Evolutionary conservation across 2,797 vertebrate species (phyloP), one percentile per base, ranked within the genome.

Genomic region (Lagorchestes hirsutus): DNA sequence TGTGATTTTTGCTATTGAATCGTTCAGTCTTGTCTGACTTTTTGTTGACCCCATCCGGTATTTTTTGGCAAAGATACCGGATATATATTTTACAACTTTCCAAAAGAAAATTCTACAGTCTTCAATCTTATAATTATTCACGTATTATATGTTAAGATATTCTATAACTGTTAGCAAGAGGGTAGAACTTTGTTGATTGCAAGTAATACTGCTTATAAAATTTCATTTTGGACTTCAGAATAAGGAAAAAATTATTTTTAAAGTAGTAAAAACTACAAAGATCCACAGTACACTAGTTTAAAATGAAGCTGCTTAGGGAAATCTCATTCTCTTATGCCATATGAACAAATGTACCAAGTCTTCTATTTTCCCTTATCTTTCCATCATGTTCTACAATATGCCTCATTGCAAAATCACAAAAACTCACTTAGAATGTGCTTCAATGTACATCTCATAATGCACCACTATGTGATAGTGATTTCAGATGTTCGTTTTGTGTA

Each of bases 341-440:
- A 87, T 50, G 40, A 27, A 50, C 74, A 87, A 50, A 50, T 28
- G 24, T 50, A 56, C 13, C 1, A 58, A 62, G 29, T 50, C 22
- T 95, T 87, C 54, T 27, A n/a, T 74, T 58, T 59, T 91, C 95
- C n/a, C 54, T 55, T 92, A 18, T 93, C 62, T 55, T 58, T 95
- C 29, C 55, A 12, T 27, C 93, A 5, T 94, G 46, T 62, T 94
- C 91, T 58, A 93, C 27, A 95, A 87, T 34, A 52, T 10, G 57
- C 27, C 57, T 62, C 29, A 59, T 87, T 57, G 92, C 57, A 96
- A 94, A 97, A 93, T 91, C 28, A n/a, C 92, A 67, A 93, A 90
- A 92, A 90, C 29, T 24, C 74, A 91, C 56, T 96, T 87, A 92
- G 50, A 50, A 87, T 27, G 59, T 96, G 59, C 90, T 98, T 95